phyloP scores from a whole-genome alignment of 2,888 invertebrate genomes.

The Biston stratarius region DNA sequence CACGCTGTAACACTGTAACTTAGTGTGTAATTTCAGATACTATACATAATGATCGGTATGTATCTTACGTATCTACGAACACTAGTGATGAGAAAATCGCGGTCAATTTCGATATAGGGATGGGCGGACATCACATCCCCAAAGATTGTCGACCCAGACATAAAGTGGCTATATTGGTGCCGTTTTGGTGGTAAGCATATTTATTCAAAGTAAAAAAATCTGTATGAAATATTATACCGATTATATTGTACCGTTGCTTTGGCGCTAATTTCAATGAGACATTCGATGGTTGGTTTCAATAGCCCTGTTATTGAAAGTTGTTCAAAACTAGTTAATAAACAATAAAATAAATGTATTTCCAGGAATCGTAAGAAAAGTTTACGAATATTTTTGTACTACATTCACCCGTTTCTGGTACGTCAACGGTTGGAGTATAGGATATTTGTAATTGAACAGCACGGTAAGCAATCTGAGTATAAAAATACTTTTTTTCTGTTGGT shows the following conservation, averaged over 20 bases:
- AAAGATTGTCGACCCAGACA: constrained; percentile 55
- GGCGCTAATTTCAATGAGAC: background rate
- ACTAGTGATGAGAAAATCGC: background rate
- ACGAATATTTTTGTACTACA: constrained; percentile 92
- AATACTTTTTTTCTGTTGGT: background rate
- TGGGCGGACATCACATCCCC: constrained; percentile 61
- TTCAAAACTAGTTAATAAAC: background rate
- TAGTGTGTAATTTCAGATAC: background rate
- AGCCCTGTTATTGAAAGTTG: too few relatives aligned
- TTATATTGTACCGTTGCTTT: too few relatives aligned
- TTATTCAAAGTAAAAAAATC: background rate
- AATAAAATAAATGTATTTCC: constrained; percentile 39
- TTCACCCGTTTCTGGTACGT: constrained; percentile 95
- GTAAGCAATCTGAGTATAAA: constrained; percentile 72
- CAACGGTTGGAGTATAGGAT: constrained; percentile 93
- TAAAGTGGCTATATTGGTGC: constrained; percentile 64
- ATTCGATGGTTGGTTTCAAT: too few relatives aligned
- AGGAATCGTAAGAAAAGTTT: constrained; percentile 92
- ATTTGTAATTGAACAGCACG: constrained; percentile 94
- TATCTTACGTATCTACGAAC: background rate
- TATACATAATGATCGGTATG: background rate
- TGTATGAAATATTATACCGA: too few relatives aligned
- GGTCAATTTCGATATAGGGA: background rate
- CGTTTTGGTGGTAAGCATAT: constrained; percentile 58
- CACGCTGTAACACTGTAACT: background rate